Base-by-base conservation (phyloP, 1,140 invertebrate species). In the Holotrichia oblita region DNA sequence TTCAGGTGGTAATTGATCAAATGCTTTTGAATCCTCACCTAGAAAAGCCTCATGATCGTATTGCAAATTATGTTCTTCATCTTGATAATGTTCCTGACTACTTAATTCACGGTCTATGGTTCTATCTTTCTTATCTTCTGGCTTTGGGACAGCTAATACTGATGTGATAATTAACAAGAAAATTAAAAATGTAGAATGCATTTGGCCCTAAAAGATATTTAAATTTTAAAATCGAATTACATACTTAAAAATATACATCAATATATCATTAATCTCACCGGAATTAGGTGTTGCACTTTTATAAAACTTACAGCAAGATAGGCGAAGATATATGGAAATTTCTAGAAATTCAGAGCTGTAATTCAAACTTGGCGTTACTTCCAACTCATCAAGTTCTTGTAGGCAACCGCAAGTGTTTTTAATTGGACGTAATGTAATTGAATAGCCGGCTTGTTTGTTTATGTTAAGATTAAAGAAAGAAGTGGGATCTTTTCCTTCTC, bases 31-130 rank as follows among this genome's bases (percentile, higher is more conserved):
- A 81, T 97, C 96, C 84, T 98, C 95, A 0, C 98, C 98, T 3
- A 99, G 88, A 86, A 99, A 99, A 3, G 97, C 97, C 86, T 99
- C 98, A 87, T 99, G 98, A 84, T 99, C 98, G 87, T 97, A 99
- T 76, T 97, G 94, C 72, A 92, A 87, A 87, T 99, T 99, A 84
- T 99, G 98, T 24, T 93, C 92, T 40, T 92, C 91, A 80, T 93
- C 91, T 79, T 92, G 89, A 83, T 93, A 97, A 86, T 97, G 96
- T 79, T 94, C 92, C 55, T 92, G 91, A 80, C 94, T 91, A 77
- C 93, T 93, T 0, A 95, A 88, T 79, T 93, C 91, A 85, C 89
- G 88, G 77, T 91, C 88, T 59, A 89, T 79, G 2, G 90, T 86
- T 44, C 89, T 84, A 14, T 88, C 85, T 80, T 88, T 89, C 72